Evolutionary conservation across 2,888 invertebrate species (phyloP), one percentile per base, ranked within the genome.

Genomic region (Chaitophorus viminalis): DNA sequence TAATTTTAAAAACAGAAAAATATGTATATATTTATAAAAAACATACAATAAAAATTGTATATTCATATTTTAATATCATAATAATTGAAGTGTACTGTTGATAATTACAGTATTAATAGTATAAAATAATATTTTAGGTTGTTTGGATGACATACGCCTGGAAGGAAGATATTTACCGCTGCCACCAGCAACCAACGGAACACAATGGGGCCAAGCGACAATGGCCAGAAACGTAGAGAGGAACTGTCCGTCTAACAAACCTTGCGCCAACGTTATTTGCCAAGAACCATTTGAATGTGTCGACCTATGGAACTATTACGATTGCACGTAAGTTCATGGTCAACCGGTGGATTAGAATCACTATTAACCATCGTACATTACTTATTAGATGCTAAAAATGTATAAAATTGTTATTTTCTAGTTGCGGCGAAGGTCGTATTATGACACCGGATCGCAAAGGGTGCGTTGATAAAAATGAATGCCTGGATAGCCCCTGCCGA

Each of bases 261-360:
- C 98, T 3, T 99, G 98, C 91, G 96, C 96, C 90, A 97, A 97
- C 91, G 97, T 98, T 70, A 96, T 97, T 91, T 99, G 98, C 91
- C 96, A 96, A 0, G 96, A 96, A 91, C 97, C 97, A 21, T 97
- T 98, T 92, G 97, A 97, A 91, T 99, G 98, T 92, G 96, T 97
- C 89, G 98, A 98, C 92, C 94, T 99, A 25, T 99, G 99, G 99
- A 99, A 99, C 92, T 96, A 97, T 92, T 97, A 98, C 91, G 98
- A 98, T 92, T 99, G 99, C 97, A 97, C 98, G 97, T 99, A 93
- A 95, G 97, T 95, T 14, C 4, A 14, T 17, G 14, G n/a, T 5
- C 6, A 6, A n/a, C 8, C 39, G 18, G 5, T 21, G 21, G 6
- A 60, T 31, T 46, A 46, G 2, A 11, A 46, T 14, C 46, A 46